Percentiles rank a stretch among this genome's conserved stretches.
Conservation (phyloP, 1,140 invertebrate genomes). For the Paralvinella palmiformis region DNA sequence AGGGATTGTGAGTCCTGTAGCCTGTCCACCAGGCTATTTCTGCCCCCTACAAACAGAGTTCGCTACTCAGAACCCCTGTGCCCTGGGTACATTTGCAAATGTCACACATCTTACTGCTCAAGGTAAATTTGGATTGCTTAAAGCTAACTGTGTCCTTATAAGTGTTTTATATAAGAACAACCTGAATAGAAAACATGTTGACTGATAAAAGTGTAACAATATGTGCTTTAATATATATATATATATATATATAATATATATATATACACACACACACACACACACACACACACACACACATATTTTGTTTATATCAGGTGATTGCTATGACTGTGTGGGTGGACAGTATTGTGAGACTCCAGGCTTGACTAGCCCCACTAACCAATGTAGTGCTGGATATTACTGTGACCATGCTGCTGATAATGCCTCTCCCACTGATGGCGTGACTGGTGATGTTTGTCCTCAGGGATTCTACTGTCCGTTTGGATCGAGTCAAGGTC, state of each 20-base stretch:
- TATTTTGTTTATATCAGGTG: no score
- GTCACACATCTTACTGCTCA: slow-evolving; percentile 13
- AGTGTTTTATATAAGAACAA: no score
- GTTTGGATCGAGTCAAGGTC: slow-evolving; percentile 1
- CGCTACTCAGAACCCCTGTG: slow-evolving; percentile 34
- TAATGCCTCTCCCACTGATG: slow-evolving; percentile 31
- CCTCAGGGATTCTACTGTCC: slow-evolving; percentile 9
- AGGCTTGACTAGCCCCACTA: slow-evolving; percentile 10
- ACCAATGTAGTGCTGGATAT: slow-evolving; percentile 38
- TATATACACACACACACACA: no score
- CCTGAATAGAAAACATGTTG: no score
- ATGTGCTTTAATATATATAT: no score
- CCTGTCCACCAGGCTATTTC: slow-evolving; percentile 37
- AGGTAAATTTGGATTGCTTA: slow-evolving; percentile 31
- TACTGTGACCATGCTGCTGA: slow-evolving; percentile 39
- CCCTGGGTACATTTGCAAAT: slow-evolving; percentile 32
- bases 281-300: no score
- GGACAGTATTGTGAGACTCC: slow-evolving; percentile 13
- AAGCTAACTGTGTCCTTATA: background rate
- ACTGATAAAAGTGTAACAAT: no score
- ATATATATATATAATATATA: no score
- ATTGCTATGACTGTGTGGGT: slow-evolving; percentile 32
- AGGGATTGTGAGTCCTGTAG: slow-evolving; percentile 30
- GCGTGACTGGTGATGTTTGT: slow-evolving; percentile 9
- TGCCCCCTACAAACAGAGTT: slow-evolving; percentile 35